phyloP scores from a whole-genome alignment of 2,113 vertebrate genomes.

The Chascanopsetta lugubris region DNA sequence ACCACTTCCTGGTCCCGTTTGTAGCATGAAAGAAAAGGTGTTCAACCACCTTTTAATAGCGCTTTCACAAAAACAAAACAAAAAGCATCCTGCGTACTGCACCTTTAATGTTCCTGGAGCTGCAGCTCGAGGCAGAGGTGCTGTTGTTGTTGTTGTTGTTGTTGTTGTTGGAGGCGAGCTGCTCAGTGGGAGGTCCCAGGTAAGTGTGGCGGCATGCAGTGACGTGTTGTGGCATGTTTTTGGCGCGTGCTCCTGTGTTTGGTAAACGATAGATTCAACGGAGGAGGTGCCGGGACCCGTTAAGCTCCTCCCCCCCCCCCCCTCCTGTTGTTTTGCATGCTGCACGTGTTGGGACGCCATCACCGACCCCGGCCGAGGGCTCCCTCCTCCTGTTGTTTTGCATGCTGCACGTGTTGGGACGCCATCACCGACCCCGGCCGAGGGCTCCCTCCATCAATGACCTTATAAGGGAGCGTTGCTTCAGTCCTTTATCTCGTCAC shows the following conservation, averaged over 20 bases:
- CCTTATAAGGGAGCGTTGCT: conserved; percentile 29
- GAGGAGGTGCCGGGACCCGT: no score
- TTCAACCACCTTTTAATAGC: no score
- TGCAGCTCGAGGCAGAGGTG: no score
- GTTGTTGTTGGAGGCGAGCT: conserved; percentile 39
- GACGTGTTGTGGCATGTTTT: conserved; percentile 60
- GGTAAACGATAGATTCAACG: conserved; percentile 29
- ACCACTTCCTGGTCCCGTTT: no score
- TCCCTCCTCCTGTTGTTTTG: not conserved
- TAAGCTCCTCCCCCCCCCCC: no score
- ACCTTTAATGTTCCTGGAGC: no score
- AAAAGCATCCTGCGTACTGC: no score
- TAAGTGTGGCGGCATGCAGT: conserved; percentile 65
- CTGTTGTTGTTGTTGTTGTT: no score
- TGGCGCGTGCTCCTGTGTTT: conserved; percentile 30
- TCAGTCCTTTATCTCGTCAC: conserved; percentile 19
- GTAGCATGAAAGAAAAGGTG: no score
- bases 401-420: not conserved
- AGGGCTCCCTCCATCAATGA: not conserved
- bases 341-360: not conserved
- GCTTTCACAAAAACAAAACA: no score
- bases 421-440: not conserved
- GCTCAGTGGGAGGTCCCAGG: conserved; percentile 50
- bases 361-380: not conserved
- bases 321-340: not conserved